Base-by-base conservation (phyloP, 2,113 vertebrate genomes). In the Poecile atricapillus region DNA sequence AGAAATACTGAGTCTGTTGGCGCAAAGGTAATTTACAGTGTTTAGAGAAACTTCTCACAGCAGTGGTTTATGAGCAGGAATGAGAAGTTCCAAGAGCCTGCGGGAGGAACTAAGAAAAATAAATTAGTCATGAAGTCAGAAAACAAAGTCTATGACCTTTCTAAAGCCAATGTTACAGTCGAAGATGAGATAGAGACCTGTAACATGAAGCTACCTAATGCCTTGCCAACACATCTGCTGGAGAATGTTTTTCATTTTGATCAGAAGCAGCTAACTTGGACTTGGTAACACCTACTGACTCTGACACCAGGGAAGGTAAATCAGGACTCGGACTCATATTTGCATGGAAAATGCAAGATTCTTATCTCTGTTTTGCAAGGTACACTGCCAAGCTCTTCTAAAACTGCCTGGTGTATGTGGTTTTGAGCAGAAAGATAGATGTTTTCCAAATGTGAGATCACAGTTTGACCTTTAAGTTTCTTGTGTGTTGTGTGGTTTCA, bases 201-300 rank as follows among this genome's bases (percentile, higher is more conserved):
- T 67, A 90, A 85, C 60, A 73, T 23, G 39, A 94, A 83, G 93
- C 89, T 80, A 67, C 84, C 67, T 84, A 33, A 27, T 31, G 87
- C 64, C 62, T 87, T 97, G 93, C 96, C 95, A 97, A 7, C 67
- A 90, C 94, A 96, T 97, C 94, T 97, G 96, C 94, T 94, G 78
- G 71, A 55, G 59, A 82, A 53, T 94, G 91, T 83, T 95, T 96
- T 90, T 87, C 82, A 65, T 93, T 96, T 89, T 94, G 74, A 95
- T 87, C 94, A 96, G 83, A 91, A 87, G 85, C 78, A 93, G 83
- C 93, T 78, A 92, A 49, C 75, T 95, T 94, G 93, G 91, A 86
- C 60, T 82, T 90, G 84, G 47, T 89, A 94, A 65, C 55, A 76
- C 85, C 94, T 75, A 69, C 82, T 69, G 75, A 50, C 62, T 79